Conservation (phyloP, 2,113 vertebrate genomes). For the Saccopteryx bilineata region DNA sequence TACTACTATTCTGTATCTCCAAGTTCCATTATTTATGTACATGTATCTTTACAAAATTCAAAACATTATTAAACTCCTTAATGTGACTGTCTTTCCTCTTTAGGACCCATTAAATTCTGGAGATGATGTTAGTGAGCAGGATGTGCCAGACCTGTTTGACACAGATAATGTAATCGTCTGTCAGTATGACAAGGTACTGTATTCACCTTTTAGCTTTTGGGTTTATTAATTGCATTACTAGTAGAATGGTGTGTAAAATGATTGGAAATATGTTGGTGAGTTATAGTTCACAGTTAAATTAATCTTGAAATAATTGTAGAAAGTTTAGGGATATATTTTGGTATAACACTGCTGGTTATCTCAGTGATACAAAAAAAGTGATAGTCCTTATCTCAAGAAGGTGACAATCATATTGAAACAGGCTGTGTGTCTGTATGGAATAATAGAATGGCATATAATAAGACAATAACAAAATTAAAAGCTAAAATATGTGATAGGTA, state of each 20-base stretch:
- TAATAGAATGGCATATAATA: not conserved
- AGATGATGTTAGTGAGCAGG: conserved; percentile 98
- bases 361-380: not conserved
- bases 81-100: conserved; percentile 69
- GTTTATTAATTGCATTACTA: conserved; percentile 72
- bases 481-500: conserved; percentile 26
- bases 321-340: not conserved
- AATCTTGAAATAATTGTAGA: conserved; percentile 29
- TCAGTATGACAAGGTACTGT: conserved; percentile 97
- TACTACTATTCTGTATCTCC: not conserved
- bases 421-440: conserved; percentile 14
- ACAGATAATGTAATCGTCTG: conserved; percentile 97
- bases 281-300: conserved; percentile 45
- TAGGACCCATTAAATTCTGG: conserved; percentile 98
- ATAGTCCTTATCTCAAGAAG: conserved; percentile 9
- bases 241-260: conserved; percentile 10
- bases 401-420: conserved; percentile 2
- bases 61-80: conserved; percentile 60
- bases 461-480: conserved; percentile 31
- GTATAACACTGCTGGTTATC: not conserved
- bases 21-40: conserved; percentile 13
- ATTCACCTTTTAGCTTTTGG: conserved; percentile 49
- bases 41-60: conserved; percentile 59
- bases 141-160: conserved; percentile 97
- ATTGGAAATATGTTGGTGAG: not conserved